phyloP scores from a whole-genome alignment of 2,888 invertebrate genomes.

The Drosophila austrosaltans region DNA sequence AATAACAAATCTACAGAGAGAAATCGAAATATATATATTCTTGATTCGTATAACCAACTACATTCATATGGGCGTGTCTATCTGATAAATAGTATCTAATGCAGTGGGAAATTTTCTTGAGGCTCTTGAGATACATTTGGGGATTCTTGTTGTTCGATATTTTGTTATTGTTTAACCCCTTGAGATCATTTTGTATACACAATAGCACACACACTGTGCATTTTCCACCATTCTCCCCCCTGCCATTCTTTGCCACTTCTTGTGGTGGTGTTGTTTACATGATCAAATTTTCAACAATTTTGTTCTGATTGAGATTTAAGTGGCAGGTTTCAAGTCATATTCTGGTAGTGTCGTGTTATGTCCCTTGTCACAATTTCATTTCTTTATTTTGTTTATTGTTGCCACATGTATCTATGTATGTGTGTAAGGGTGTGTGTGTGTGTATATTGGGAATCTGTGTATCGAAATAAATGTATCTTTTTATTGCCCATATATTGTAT shows the following conservation, averaged over 20 bases:
- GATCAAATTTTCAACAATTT: slow-evolving; percentile 70
- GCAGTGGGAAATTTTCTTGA: too few relatives aligned
- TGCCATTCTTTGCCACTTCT: not conserved
- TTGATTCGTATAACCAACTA: too few relatives aligned
- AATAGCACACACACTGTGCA: slow-evolving; percentile 12
- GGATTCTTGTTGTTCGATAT: not conserved
- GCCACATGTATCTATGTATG: slow-evolving; percentile 52
- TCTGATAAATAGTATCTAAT: too few relatives aligned
- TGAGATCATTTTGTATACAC: slow-evolving; percentile 22
- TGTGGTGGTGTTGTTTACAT: slow-evolving; percentile 48
- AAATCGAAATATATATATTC: too few relatives aligned
- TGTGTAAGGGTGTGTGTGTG: slow-evolving; percentile 31
- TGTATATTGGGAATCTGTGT: slow-evolving; percentile 27
- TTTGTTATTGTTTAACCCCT: slow-evolving; percentile 2
- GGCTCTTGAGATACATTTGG: too few relatives aligned
- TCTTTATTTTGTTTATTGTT: slow-evolving; percentile 57
- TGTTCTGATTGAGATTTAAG: slow-evolving; percentile 72
- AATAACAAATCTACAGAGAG: too few relatives aligned
- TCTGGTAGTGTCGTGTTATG: slow-evolving; percentile 6
- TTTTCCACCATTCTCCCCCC: too few relatives aligned
- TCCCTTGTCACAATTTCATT: slow-evolving; percentile 30
- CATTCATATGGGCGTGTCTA: too few relatives aligned
- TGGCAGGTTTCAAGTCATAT: slow-evolving; percentile 59
- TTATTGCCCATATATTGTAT: slow-evolving; percentile 54
- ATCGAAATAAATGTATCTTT: slow-evolving; percentile 49